Conservation (phyloP, 2,797 vertebrate species). For the Halcyon chelicuti region DNA sequence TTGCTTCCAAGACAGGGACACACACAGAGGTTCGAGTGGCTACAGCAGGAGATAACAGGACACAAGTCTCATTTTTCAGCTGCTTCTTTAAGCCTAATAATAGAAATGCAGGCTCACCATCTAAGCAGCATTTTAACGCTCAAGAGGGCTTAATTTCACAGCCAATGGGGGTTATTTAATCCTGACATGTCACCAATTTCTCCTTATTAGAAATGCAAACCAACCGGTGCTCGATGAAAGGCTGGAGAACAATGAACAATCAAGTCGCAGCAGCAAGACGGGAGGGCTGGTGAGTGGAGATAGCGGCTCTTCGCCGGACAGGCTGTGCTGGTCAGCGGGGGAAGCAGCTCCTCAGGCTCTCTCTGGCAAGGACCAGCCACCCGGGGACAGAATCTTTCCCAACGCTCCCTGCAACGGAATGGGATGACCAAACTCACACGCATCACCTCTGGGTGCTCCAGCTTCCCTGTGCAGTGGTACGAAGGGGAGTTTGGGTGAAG, state of each 20-base stretch:
- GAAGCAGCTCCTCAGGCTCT: rapidly evolving
- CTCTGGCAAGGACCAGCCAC: neutral
- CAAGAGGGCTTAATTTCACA: neutral
- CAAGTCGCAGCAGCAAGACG: neutral
- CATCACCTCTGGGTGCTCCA: rapidly evolving
- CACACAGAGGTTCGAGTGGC: rapidly evolving
- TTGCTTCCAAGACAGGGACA: neutral
- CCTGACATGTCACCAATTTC: neutral
- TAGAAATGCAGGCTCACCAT: neutral
- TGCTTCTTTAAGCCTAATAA: neutral
- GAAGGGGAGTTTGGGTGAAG: neutral
- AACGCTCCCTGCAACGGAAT: rapidly evolving
- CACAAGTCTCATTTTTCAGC: neutral
- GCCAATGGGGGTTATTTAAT: neutral
- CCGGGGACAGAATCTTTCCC: neutral
- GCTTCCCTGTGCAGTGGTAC: rapidly evolving
- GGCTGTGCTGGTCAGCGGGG: rapidly evolving
- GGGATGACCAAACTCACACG: neutral
- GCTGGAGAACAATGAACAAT: neutral
- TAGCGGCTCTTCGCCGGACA: rapidly evolving
- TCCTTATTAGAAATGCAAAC: neutral
- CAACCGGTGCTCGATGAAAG: neutral
- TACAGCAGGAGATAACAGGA: rapidly evolving
- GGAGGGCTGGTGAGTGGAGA: neutral
- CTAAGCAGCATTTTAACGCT: neutral